A percentile compares a stretch with the other conserved stretches of the same genome.
Conservation (phyloP, 2,888 invertebrate species). For the Lasius platythorax region DNA sequence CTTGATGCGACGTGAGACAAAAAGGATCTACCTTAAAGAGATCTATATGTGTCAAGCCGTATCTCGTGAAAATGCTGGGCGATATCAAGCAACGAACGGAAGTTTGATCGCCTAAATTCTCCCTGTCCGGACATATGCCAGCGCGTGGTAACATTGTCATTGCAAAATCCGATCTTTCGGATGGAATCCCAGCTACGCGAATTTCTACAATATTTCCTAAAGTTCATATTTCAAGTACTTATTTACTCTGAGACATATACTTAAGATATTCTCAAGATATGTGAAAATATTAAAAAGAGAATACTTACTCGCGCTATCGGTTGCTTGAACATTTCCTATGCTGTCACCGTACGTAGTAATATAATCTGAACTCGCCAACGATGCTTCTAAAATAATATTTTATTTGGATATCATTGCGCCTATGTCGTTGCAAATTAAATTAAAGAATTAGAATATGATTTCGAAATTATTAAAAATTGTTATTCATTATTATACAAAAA, state of each 20-base stretch:
- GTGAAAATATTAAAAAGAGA: neutral
- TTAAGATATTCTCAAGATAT: neutral
- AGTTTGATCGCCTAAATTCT: constrained; percentile 59
- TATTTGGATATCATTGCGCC: neutral
- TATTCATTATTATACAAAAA: neutral
- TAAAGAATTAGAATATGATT: neutral
- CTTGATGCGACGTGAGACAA: neutral
- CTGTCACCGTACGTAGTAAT: constrained; percentile 45
- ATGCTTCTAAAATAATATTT: constrained; percentile 49
- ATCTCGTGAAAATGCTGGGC: constrained; percentile 86
- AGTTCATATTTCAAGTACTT: constrained; percentile 5
- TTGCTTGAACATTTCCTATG: constrained; percentile 47
- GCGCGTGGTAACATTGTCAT: neutral
- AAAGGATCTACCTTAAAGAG: constrained; percentile 81
- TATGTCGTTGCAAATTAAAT: neutral
- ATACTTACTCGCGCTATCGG: constrained; percentile 44
- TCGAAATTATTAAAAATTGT: constrained; percentile 2
- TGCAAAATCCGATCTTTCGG: constrained; percentile 21
- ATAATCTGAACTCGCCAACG: constrained; percentile 54
- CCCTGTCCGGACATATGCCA: neutral
- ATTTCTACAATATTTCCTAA: constrained; percentile 40
- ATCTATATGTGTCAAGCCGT: constrained; percentile 85
- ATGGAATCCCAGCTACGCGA: constrained; percentile 50
- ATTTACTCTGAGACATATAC: neutral
- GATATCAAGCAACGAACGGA: constrained; percentile 82